Evolutionary conservation across 2,113 vertebrate species (phyloP), one percentile per base, ranked within the genome.

Genomic region (Brachypteracias leptosomus): DNA sequence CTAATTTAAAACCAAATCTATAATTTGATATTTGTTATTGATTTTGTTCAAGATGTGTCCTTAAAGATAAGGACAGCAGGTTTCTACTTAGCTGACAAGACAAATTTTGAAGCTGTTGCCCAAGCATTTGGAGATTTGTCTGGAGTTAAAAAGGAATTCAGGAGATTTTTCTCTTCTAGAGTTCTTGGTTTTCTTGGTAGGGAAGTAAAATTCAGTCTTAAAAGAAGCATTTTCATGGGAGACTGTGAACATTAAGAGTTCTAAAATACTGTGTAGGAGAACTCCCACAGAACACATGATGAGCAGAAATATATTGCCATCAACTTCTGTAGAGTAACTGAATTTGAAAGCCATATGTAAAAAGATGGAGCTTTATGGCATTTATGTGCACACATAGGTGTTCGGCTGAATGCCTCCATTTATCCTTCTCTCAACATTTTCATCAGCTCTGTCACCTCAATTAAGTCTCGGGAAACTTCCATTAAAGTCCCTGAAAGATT

Each of bases 281-380:
- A 87, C 73, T 94, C 92, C 79, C 79, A 88, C 92, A 91, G 85
- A 95, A 93, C 88, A 90, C 96, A 92, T 55, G 87, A 97, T 85
- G 31, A 96, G 40, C 57, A 70, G 63, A 87, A 93, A 79, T 67
- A 79, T 40, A 85, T 55, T 82, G 49, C 78, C 35, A 82, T 59
- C 80, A 82, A 85, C 12, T 86, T 89, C 46, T 62, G 46, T 38
- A 44, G 49, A 87, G 62, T 87, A 90, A 35, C 16, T 59, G 88
- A 87, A 85, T 93, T 94, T 90, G 63, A 88, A 89, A 91, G 35
- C 29, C 57, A 33, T 75, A 78, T 87, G 61, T n/a, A 14, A 63
- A 85, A 83, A 75, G 73, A 38, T 4, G 3, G 38, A 73, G 15
- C 25, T 87, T 80, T 66, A 73, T 58, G 28, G 44, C 42, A 62